Conservation (phyloP, 2,797 vertebrate species). For the Lepilemur septentrionalis region DNA sequence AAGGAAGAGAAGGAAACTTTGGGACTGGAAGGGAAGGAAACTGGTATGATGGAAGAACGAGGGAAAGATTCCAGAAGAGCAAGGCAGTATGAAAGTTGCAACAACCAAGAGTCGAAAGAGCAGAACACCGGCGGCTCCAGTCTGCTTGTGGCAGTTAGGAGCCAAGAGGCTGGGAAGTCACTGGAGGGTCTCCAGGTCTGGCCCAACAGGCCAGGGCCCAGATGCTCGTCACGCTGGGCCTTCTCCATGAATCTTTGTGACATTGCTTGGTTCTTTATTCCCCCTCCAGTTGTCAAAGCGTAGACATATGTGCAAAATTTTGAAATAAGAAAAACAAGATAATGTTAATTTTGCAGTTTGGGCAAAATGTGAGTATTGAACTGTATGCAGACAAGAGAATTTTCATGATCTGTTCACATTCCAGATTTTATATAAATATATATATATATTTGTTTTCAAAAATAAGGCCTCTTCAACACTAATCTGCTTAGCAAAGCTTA, state of each 20-base stretch:
- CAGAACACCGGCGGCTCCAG: not conserved
- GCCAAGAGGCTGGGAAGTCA: not conserved
- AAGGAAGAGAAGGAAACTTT: not conserved
- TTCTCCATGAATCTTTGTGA: not conserved
- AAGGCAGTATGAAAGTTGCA: not conserved
- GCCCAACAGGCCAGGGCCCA: not conserved
- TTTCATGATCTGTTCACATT: not conserved
- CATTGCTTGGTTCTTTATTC: not conserved
- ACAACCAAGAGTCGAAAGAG: not conserved
- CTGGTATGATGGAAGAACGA: not conserved
- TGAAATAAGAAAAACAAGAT: not conserved
- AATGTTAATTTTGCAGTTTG: not conserved
- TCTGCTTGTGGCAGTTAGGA: not conserved
- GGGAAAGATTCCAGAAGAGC: not conserved
- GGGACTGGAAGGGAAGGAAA: not conserved
- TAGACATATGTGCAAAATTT: not conserved
- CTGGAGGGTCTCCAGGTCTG: not conserved
- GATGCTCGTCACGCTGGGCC: not conserved
- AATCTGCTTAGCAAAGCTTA: constrained; percentile 5
- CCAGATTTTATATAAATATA: not conserved
- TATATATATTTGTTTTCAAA: constrained; percentile 11
- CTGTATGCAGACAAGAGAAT: not conserved
- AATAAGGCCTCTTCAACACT: not conserved
- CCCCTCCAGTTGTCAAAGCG: not conserved
- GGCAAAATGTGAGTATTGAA: constrained; percentile 31